Base-by-base conservation (phyloP, 2,888 invertebrate species). In the Papilio gigon region DNA sequence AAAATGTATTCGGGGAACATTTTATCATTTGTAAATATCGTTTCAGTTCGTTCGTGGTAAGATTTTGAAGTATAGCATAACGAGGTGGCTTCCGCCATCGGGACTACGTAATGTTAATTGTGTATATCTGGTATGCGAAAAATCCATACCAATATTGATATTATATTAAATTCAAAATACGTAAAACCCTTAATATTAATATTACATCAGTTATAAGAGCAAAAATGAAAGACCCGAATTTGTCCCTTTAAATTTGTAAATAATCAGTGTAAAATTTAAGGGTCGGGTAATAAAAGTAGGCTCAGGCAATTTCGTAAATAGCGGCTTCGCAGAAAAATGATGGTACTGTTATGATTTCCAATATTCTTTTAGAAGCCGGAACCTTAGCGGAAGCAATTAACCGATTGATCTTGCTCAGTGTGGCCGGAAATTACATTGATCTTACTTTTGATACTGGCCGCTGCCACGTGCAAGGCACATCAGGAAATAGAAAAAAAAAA, bases 301-400 rank as follows among this genome's bases (percentile, higher is more conserved):
- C 30, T 30, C 53, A 30, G 30, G 30, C 30, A 56, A 56, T 56
- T 56, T 56, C n/a, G 30, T 53, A 56, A 56, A 30, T n/a, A 27
- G 27, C 27, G n/a, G n/a, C 9, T 56, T 56, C 53, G 17, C 14
- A 50, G 14, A 56, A 56, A 30, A 53, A 30, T n/a, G 14, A 53
- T 30, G 30, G 30, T n/a, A 56, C 53, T 53, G 53, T 56, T 56
- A 53, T 53, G 50, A 53, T 53, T 27, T 53, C 8, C 50, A 53
- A 53, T 56, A 56, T 30, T 53, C 53, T 30, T 53, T 53, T 53
- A 53, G 30, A 30, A 53, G 30, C 30, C 53, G 53, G 53, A 53
- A 53, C 30, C 17, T 1, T 30, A 53, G 53, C 30, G 53, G 53
- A 53, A 53, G 53, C 30, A 53, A 53, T 53, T 53, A 53, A 53